phyloP scores from a whole-genome alignment of 2,888 invertebrate genomes.

The Chironomus riparius region DNA sequence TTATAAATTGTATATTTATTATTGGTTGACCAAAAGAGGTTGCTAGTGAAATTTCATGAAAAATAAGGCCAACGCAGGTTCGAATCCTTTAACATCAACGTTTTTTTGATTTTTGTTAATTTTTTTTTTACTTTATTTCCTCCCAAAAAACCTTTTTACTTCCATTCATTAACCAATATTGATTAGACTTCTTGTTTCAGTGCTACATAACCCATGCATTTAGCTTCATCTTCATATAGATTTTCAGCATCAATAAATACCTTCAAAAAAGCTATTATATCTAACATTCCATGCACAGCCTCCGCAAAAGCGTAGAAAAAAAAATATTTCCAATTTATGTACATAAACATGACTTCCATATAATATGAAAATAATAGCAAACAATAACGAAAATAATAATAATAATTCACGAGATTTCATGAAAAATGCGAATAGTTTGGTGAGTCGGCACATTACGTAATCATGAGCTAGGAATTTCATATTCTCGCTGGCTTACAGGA shows the following conservation, averaged over 20 bases:
- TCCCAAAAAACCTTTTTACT: too few species aligned
- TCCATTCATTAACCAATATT: not conserved
- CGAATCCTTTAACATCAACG: too few species aligned
- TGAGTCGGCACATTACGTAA: conserved; percentile 8
- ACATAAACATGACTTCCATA: conserved; percentile 24
- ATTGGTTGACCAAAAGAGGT: too few species aligned
- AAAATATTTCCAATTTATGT: conserved; percentile 21
- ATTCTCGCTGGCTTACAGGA: not conserved
- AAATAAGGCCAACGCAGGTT: too few species aligned
- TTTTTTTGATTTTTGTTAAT: too few species aligned
- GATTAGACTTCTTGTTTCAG: not conserved
- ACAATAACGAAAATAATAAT: not conserved
- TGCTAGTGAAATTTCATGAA: too few species aligned
- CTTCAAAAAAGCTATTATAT: too few species aligned
- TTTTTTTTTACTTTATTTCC: too few species aligned
- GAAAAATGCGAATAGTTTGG: not conserved
- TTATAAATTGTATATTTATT: too few species aligned
- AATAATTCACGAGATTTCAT: conserved; percentile 16
- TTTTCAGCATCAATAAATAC: not conserved
- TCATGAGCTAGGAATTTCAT: not conserved
- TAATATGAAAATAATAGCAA: not conserved
- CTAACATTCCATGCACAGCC: not conserved
- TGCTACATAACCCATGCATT: not conserved
- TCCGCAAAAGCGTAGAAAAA: not conserved
- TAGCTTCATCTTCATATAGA: not conserved